phyloP scores from a whole-genome alignment of 2,888 invertebrate genomes.

The Masnerella sp. region DNA sequence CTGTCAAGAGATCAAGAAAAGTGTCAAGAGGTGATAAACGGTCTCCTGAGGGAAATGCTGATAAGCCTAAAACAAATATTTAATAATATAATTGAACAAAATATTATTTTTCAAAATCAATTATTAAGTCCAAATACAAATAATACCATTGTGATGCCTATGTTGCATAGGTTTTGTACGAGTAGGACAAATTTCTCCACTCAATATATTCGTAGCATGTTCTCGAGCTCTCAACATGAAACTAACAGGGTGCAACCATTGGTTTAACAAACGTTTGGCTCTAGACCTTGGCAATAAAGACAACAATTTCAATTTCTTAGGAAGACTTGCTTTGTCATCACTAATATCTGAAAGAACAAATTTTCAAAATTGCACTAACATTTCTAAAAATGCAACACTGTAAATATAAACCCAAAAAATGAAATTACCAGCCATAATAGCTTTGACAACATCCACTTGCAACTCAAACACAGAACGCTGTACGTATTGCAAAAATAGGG shows the following conservation, averaged over 20 bases:
- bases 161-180: constrained; percentile 73
- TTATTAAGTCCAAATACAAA: background rate
- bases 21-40: constrained; percentile 89
- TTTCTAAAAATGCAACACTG: too few species aligned
- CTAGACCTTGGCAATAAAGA: constrained; percentile 87
- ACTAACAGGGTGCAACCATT: constrained; percentile 88
- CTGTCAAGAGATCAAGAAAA: constrained; percentile 89
- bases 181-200: constrained; percentile 80
- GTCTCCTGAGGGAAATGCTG: constrained; percentile 85
- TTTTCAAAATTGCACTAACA: too few species aligned
- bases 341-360: constrained; percentile 73
- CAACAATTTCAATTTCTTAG: constrained; percentile 85
- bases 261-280: constrained; percentile 86
- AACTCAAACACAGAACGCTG: constrained; percentile 90
- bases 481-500: constrained; percentile 90
- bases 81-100: constrained; percentile 33
- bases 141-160: constrained; percentile 72
- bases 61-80: constrained; percentile 80
- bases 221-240: constrained; percentile 88
- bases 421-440: constrained; percentile 85
- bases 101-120: background rate
- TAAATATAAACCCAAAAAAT: too few species aligned
- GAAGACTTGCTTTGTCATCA: constrained; percentile 81
- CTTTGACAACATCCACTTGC: constrained; percentile 92
- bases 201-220: constrained; percentile 88